Evolutionary conservation across 2,888 invertebrate genomes (phyloP).

Genomic region (Prosopocoilus inquinatus): DNA sequence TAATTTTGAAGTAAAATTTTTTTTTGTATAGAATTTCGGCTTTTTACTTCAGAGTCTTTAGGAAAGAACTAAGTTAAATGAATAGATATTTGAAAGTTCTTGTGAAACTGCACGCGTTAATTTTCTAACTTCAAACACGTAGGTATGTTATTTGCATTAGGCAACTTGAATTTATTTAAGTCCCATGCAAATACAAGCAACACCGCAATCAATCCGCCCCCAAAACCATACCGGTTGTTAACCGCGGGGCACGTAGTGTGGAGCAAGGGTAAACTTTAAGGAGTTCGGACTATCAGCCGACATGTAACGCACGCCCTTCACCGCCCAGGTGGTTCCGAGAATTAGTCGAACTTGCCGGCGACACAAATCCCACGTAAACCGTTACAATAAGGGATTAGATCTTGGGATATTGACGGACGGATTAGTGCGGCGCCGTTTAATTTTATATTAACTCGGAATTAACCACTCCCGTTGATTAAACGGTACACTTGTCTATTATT

Average conservation of each 20-base stretch:
- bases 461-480: no score
- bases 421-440: background rate
- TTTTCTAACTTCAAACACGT: no score
- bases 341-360: background rate
- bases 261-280: background rate
- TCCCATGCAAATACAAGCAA: background rate
- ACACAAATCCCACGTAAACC: background rate
- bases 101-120: no score
- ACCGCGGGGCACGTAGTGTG: background rate
- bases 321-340: background rate
- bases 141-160: background rate
- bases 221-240: background rate
- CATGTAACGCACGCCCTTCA: background rate
- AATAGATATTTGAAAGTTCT: no score
- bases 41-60: no score
- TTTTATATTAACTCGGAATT: no score
- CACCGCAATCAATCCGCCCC: background rate
- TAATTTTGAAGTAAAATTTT: no score
- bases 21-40: no score
- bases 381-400: constrained; percentile 1
- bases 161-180: background rate
- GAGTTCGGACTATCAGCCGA: background rate
- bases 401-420: background rate
- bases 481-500: no score
- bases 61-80: no score